Evolutionary conservation across 2,113 vertebrate genomes (phyloP).

Genomic region (Anoura caudifer): DNA sequence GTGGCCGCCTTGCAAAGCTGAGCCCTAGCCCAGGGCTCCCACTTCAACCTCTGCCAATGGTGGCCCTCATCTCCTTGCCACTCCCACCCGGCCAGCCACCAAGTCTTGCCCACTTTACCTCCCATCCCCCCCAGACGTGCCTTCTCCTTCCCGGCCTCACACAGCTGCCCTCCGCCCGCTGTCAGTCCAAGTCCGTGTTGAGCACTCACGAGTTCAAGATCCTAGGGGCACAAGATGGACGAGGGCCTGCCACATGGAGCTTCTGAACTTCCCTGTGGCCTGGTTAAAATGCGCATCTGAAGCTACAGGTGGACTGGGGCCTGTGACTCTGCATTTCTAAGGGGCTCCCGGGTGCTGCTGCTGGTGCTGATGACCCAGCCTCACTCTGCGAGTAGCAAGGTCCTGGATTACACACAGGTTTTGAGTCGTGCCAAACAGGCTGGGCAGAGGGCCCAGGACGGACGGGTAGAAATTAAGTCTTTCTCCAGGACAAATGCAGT

Average conservation of each 20-base stretch:
- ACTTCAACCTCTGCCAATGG: neutral
- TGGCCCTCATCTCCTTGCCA: neutral
- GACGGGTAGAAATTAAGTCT: neutral
- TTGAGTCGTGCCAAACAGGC: neutral
- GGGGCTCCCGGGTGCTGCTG: neutral
- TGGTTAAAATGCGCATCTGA: neutral
- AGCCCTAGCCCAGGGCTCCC: neutral
- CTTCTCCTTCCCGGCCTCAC: neutral
- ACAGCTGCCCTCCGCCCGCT: no score
- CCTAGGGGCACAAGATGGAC: neutral
- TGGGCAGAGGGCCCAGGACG: neutral
- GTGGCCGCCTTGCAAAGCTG: neutral
- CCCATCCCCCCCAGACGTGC: neutral
- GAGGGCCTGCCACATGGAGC: rapidly evolving
- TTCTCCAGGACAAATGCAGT: neutral
- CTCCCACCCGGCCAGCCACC: neutral
- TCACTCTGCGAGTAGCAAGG: neutral
- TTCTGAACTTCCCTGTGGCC: neutral
- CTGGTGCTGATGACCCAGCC: neutral
- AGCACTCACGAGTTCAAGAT: neutral
- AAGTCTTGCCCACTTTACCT: neutral
- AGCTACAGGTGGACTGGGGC: neutral
- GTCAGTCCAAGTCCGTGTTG: neutral
- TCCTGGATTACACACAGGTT: neutral
- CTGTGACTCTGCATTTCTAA: neutral